These are phyloP conservation scores for Genyomyrus donnyi DNA, from an alignment of 2,113 vertebrate genomes.

Conservation along the genomic window DNA sequence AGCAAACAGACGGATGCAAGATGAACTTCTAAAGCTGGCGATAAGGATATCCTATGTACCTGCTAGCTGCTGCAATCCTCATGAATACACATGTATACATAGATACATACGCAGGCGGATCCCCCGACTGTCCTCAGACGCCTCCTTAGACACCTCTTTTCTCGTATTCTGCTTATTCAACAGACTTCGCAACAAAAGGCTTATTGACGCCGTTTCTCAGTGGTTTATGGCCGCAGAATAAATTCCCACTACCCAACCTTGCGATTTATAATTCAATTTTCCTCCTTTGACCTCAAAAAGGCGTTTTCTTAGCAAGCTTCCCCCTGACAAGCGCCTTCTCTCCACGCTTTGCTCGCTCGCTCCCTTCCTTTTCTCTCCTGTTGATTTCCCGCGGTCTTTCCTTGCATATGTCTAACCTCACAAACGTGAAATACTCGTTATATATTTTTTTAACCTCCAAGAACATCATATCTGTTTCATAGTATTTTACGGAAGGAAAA, in stretches of 20 bases:
- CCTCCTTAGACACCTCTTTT: neutral
- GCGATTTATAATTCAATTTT: slow-evolving; percentile 13
- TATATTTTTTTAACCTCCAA: slow-evolving; percentile 5
- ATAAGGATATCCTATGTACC: neutral
- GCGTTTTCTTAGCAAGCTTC: slow-evolving; percentile 7
- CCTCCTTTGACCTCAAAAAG: slow-evolving; percentile 9
- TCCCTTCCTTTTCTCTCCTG: neutral
- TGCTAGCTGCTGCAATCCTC: neutral
- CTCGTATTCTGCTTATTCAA: slow-evolving; percentile 4
- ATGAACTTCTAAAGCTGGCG: neutral
- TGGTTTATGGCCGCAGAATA: slow-evolving; percentile 12
- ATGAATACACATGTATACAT: neutral
- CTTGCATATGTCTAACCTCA: slow-evolving; percentile 3
- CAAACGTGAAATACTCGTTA: slow-evolving; percentile 16
- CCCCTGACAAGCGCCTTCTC: neutral
- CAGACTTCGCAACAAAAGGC: slow-evolving; percentile 3
- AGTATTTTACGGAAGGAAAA: neutral
- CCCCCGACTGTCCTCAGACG: neutral
- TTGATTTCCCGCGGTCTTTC: neutral
- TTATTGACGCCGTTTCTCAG: neutral
- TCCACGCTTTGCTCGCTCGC: neutral
- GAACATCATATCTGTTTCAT: neutral
- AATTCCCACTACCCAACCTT: neutral
- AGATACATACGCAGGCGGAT: neutral
- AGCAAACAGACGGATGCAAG: neutral